Evolutionary conservation across 2,888 invertebrate species (phyloP).

Genomic region (Drosophila monieri): DNA sequence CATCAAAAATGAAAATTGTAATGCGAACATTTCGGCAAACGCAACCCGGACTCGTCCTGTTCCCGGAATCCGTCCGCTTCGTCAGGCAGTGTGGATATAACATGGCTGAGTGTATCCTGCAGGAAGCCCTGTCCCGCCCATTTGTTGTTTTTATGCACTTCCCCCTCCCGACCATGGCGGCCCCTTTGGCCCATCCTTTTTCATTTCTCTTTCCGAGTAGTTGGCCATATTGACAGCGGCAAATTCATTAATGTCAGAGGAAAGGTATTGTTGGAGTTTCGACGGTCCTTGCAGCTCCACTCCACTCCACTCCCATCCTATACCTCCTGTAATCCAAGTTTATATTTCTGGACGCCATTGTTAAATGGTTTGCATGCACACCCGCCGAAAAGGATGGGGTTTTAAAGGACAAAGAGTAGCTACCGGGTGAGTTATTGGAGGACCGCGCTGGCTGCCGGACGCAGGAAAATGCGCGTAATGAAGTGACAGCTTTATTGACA

Average conservation of each 20-base stretch:
- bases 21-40: slow-evolving; percentile 65
- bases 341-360: slow-evolving; percentile 67
- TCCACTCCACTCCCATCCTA: slow-evolving; percentile 4
- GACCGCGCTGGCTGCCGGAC: slow-evolving; percentile 47
- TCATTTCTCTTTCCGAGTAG: slow-evolving; percentile 26
- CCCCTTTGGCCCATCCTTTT: slow-evolving; percentile 11
- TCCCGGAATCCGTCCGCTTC: slow-evolving; percentile 51
- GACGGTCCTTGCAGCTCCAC: slow-evolving; percentile 14
- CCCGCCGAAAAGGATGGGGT: background rate
- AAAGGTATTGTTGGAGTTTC: slow-evolving; percentile 41
- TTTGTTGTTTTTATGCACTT: slow-evolving; percentile 69
- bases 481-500: slow-evolving; percentile 79
- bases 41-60: slow-evolving; percentile 14
- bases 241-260: slow-evolving; percentile 75
- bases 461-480: slow-evolving; percentile 66
- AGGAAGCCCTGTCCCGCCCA: slow-evolving; percentile 48
- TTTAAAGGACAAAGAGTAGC: background rate
- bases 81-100: slow-evolving; percentile 49
- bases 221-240: slow-evolving; percentile 73
- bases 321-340: slow-evolving; percentile 59
- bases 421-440: slow-evolving; percentile 60
- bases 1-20: slow-evolving; percentile 78
- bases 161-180: background rate
- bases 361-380: slow-evolving; percentile 58
- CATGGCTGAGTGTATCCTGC: slow-evolving; percentile 35